Evolutionary conservation across 1,140 invertebrate species (phyloP), one percentile per base, ranked within the genome.

Genomic region (Eumaeus atala): DNA sequence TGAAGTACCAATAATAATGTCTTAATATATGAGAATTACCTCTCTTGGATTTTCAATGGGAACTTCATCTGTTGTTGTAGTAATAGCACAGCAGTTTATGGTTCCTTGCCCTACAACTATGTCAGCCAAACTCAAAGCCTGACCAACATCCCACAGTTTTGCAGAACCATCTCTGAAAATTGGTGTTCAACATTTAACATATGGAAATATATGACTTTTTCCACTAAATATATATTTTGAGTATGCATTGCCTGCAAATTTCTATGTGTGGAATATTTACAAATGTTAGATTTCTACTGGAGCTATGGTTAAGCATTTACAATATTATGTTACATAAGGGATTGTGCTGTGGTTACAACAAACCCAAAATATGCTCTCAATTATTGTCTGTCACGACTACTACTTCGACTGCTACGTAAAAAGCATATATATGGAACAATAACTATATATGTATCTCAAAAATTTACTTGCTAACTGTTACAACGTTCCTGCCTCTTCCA

Each of bases 101-200:
- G 72, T 62, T 4, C 78, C 77, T 58, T 83, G 58, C 64, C 77
- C 71, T 82, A 87, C 49, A 70, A 80, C 47, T 88, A 87, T 51
- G 84, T 90, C 63, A 62, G 59, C 87, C 12, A 94, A 66, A 61
- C 91, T 91, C 17, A 72, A 74, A 34, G 90, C 87, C 76, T 90
- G 74, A 36, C 91, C 91, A 77, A 92, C 91, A 86, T 93, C 91
- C 93, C 93, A 94, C 16, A 93, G 74, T 66, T 90, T 90, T 11
- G 90, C 91, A 51, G 89, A 89, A 28, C 93, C 93, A 89, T 94
- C 93, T 67, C 91, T 90, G 52, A 47, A 79, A 86, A 66, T 18
- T 18, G 48, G 51, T 52, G 1, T 47, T 10, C 16, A n/a, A 48
- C 12, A 58, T 36, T 42, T 37, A 37, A n/a, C 8, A 37, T 28